These are phyloP conservation scores for Mythimna ferrago DNA, from an alignment of 2,888 invertebrate genomes.

Conservation along the genomic window DNA sequence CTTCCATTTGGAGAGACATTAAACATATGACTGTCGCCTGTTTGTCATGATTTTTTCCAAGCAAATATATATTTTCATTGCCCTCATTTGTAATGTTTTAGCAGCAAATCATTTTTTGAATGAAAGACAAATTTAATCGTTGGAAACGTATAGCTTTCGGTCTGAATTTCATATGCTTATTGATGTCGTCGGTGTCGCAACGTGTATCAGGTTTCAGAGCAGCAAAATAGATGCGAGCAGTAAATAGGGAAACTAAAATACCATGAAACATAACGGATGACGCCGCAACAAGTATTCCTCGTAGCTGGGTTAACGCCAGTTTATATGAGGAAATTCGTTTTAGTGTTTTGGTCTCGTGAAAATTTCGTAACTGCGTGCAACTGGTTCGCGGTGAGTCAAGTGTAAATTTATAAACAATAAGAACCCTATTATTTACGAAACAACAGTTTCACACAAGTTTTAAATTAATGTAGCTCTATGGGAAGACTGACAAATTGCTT, in stretches of 20 bases:
- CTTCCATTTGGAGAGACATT: constrained; percentile 59
- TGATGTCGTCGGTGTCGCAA: constrained; percentile 60
- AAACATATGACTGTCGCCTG: constrained; percentile 57
- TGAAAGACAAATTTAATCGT: constrained; percentile 33
- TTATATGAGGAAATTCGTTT: constrained; percentile 79
- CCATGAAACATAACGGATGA: constrained; percentile 68
- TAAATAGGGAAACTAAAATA: constrained; percentile 73
- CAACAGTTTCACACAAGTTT: constrained; percentile 68
- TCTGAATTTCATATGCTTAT: constrained; percentile 42
- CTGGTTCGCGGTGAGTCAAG: constrained; percentile 69
- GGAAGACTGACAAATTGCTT: constrained; percentile 46
- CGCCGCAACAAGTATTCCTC: constrained; percentile 71
- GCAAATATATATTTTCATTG: constrained; percentile 70
- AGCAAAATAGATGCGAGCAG: constrained; percentile 70
- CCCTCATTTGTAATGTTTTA: constrained; percentile 67
- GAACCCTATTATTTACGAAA: constrained; percentile 71
- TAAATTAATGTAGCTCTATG: constrained; percentile 51
- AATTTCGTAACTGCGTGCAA: constrained; percentile 73
- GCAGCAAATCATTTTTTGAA: constrained; percentile 59
- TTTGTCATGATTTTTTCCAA: constrained; percentile 70
- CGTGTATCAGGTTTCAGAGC: constrained; percentile 65
- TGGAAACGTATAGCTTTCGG: constrained; percentile 19
- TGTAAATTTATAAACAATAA: constrained; percentile 74
- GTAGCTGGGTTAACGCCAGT: constrained; percentile 76
- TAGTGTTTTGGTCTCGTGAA: constrained; percentile 74